Percentiles rank a stretch among this genome's conserved stretches.
Conservation (phyloP, 2,797 vertebrate species). For the Steatocranus sp. region DNA sequence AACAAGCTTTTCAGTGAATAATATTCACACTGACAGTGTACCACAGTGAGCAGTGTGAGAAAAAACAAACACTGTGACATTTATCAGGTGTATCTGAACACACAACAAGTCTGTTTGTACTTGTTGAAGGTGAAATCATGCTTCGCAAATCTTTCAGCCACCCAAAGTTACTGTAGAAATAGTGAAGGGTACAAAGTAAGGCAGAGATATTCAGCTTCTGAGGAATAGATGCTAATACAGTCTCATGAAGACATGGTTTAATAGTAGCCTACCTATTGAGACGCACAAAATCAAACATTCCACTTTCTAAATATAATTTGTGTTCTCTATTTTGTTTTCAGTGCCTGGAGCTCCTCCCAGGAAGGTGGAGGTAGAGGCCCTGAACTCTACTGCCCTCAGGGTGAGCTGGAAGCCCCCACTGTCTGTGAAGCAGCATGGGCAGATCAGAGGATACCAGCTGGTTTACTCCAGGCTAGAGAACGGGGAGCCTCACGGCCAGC, state of each 20-base stretch:
- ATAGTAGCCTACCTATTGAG: neutral
- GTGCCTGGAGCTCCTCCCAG: conserved; percentile 86
- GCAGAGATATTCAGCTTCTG: neutral
- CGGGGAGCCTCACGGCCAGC: conserved; percentile 85
- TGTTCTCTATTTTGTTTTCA: conserved; percentile 39
- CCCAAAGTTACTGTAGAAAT: neutral
- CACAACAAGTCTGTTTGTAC: neutral
- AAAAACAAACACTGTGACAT: neutral
- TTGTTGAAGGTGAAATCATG: neutral
- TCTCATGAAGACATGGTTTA: neutral
- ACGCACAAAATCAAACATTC: rapidly evolving
- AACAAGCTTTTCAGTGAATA: neutral
- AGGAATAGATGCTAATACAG: neutral
- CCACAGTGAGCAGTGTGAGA: neutral
- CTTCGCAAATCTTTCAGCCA: neutral
- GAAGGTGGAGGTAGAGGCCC: conserved; percentile 86
- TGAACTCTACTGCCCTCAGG: conserved; percentile 89
- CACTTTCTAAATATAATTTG: neutral
- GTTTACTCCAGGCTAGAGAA: conserved; percentile 87
- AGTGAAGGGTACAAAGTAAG: neutral
- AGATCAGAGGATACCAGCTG: conserved; percentile 92
- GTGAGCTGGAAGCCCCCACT: conserved; percentile 92
- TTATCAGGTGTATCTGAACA: neutral
- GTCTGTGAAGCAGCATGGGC: conserved; percentile 87
- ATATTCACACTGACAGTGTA: neutral